A percentile compares a stretch with the other conserved stretches of the same genome.
These are phyloP conservation scores for Pangasius mekongensis DNA, from an alignment of 2,797 vertebrate genomes.

Conservation along the genomic window DNA sequence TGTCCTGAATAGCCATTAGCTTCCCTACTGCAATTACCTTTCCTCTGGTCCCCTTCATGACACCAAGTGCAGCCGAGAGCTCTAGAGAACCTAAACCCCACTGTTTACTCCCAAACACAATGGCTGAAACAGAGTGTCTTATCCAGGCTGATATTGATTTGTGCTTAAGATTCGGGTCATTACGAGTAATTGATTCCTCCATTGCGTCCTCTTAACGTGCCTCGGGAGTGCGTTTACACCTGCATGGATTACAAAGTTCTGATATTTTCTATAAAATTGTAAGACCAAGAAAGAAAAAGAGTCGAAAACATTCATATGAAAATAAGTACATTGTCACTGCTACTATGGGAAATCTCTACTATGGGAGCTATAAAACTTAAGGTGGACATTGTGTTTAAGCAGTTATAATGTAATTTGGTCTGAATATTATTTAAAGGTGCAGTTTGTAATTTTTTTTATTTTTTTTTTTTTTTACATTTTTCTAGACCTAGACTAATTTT, in stretches of 20 bases:
- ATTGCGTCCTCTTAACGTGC: constrained; percentile 54
- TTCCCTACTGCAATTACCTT: constrained; percentile 69
- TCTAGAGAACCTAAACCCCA: constrained; percentile 59
- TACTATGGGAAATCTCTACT: neutral
- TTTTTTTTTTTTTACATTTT: neutral
- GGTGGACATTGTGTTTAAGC: neutral
- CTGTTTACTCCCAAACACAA: constrained; percentile 60
- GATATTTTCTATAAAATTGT: constrained; percentile 20
- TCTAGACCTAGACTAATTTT: neutral
- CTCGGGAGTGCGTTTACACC: constrained; percentile 47
- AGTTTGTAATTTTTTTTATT: neutral
- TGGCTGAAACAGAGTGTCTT: constrained; percentile 60
- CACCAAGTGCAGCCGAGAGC: constrained; percentile 66
- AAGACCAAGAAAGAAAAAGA: neutral
- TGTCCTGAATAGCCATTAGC: constrained; percentile 79
- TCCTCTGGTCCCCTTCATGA: constrained; percentile 65
- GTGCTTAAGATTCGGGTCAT: constrained; percentile 58
- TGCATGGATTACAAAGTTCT: constrained; percentile 46
- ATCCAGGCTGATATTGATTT: constrained; percentile 68
- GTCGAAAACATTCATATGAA: neutral
- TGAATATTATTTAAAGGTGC: neutral
- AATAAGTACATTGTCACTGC: neutral
- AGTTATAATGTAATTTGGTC: neutral
- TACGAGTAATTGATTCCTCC: constrained; percentile 63
- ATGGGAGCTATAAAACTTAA: neutral